Evolutionary conservation across 2,113 vertebrate genomes (phyloP).

Genomic region (Aphelocoma coerulescens): DNA sequence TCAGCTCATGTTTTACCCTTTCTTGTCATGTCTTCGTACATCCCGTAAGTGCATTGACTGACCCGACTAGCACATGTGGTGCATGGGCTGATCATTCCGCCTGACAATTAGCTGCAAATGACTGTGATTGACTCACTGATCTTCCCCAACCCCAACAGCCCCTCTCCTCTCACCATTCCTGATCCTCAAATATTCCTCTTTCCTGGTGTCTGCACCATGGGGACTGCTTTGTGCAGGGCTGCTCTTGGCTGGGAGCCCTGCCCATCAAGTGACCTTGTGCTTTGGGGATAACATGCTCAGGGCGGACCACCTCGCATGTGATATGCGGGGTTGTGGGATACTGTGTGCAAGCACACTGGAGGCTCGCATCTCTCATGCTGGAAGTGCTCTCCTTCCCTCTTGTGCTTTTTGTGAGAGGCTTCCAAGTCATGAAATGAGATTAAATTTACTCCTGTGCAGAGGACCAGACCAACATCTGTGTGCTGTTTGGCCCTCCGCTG

Average conservation of each 20-base stretch:
- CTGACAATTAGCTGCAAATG: background rate
- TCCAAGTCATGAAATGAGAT: background rate
- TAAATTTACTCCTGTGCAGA: background rate
- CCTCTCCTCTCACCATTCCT: background rate
- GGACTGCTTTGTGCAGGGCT: background rate
- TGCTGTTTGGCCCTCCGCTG: background rate
- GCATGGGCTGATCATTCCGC: background rate
- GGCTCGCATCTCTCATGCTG: background rate
- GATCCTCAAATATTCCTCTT: background rate
- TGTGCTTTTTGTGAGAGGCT: background rate
- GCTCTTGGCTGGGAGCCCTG: background rate
- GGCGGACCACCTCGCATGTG: accelerated
- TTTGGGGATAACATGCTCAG: constrained; percentile 14
- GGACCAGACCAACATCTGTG: background rate
- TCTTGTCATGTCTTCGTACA: background rate
- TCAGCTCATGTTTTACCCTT: background rate
- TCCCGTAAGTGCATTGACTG: background rate
- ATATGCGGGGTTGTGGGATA: background rate
- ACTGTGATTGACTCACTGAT: background rate
- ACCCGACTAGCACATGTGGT: background rate
- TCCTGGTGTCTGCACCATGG: background rate
- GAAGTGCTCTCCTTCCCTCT: background rate
- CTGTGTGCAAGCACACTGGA: background rate
- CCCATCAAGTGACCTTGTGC: constrained; percentile 57
- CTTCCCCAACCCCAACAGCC: background rate